These are phyloP conservation scores for Ctenomys sociabilis DNA, from an alignment of 2,113 vertebrate genomes.

Conservation along the genomic window DNA sequence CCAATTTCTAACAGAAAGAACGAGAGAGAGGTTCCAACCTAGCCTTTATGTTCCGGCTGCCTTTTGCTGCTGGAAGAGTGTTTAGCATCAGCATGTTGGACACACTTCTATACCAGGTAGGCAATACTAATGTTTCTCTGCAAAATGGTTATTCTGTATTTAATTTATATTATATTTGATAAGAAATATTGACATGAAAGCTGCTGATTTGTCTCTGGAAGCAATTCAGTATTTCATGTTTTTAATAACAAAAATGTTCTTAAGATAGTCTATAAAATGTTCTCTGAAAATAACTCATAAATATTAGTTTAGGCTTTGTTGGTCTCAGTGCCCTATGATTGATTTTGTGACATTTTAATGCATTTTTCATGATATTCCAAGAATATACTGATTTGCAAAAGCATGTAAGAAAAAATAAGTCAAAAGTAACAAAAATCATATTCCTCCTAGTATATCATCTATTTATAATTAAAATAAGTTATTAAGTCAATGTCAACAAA, in stretches of 20 bases:
- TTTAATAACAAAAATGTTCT: not conserved
- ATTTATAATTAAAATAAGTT: not conserved
- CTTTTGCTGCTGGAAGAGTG: slow-evolving; percentile 92
- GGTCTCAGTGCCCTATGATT: not conserved
- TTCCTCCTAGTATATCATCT: not conserved
- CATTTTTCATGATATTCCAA: not conserved
- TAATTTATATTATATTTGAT: not conserved
- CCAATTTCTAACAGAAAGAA: slow-evolving; percentile 88
- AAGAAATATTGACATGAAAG: not conserved
- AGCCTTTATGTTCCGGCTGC: slow-evolving; percentile 93
- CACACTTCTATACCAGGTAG: slow-evolving; percentile 93
- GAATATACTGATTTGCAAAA: not conserved
- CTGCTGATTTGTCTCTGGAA: not conserved
- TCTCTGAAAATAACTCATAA: not conserved
- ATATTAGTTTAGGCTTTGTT: not conserved
- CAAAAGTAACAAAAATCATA: not conserved
- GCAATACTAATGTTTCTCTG: accelerated
- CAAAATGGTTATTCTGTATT: not conserved
- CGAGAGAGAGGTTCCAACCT: slow-evolving; percentile 92
- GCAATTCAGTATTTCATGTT: not conserved
- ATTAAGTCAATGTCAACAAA: not conserved
- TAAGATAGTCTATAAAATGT: not conserved
- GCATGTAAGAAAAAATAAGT: not conserved
- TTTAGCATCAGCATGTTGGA: slow-evolving; percentile 95
- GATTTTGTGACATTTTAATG: not conserved